Base-by-base conservation (phyloP, 2,113 vertebrate genomes). In the Melanocharis versteri region DNA sequence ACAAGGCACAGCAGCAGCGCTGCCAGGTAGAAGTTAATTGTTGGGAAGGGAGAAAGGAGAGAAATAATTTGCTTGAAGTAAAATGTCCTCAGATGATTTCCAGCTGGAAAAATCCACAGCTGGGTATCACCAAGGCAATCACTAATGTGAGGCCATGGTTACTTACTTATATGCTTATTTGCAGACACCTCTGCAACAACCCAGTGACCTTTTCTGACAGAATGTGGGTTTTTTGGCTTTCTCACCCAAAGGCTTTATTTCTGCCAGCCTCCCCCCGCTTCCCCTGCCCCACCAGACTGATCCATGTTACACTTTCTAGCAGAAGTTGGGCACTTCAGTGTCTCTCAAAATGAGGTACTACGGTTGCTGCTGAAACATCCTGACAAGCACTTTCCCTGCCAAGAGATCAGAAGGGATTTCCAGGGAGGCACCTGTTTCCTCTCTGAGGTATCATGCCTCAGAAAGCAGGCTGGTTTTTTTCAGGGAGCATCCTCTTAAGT, bases 211-310 rank as follows among this genome's bases (percentile, higher is more conserved):
- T 76, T 80, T 69, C 12, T 64, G 81, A 69, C 31, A 54, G 50
- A 42, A n/a, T 5, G 5, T 31, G 37, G 45, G 9, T 1, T 48
- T 79, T 91, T 13, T 53, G 13, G 13, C 53, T 83, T 85, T 85
- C 50, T 85, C 17, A 37, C n/a, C 16, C 56, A 35, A 68, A 44
- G 15, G 2, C 17, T 93, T 87, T 47, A 12, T 83, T 85, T 51
- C 15, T 30, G 9, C 3, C 4, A 61, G 26, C 37, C 30, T 35
- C 31, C 21, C 26, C 24, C 35, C 15, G 8, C 17, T 53, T 35
- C 13, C 3, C 11, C 45, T 6, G 0, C 19, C 24, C 39, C 12
- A 26, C 27, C 0, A 2, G 54, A 28, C 1, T 39, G 56, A 58
- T 68, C 30, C 30, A 3, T 10, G 6, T 71, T 60, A 65, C 19